Conservation (phyloP, 2,888 invertebrate genomes). For the Metalampra italica region DNA sequence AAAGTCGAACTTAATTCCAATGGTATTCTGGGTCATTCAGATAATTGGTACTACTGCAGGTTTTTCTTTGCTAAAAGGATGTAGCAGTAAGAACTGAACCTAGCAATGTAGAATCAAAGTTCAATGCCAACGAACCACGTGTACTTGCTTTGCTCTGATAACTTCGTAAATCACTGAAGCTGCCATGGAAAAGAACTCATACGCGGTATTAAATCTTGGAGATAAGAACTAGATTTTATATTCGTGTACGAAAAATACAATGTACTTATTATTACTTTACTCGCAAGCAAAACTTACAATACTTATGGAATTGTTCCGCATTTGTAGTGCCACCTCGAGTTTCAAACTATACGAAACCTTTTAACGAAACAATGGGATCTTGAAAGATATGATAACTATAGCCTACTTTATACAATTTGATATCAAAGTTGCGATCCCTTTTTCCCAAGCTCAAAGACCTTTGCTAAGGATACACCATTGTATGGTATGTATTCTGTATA, state of each 20-base stretch:
- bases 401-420: slow-evolving; percentile 25
- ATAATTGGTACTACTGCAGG: too few relatives aligned
- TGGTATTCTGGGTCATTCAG: too few relatives aligned
- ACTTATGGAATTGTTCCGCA: not conserved
- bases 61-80: too few relatives aligned
- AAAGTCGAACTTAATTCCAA: too few relatives aligned
- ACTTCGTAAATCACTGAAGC: slow-evolving; percentile 7
- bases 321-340: slow-evolving; percentile 16
- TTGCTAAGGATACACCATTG: slow-evolving; percentile 34
- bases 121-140: slow-evolving; percentile 12
- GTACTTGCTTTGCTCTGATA: slow-evolving; percentile 15
- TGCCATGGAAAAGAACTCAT: slow-evolving; percentile 8
- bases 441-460: slow-evolving; percentile 39
- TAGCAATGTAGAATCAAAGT: slow-evolving; percentile 7
- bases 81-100: too few relatives aligned
- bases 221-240: too few relatives aligned
- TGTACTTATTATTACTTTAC: too few relatives aligned
- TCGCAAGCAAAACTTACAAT: too few relatives aligned
- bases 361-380: slow-evolving; percentile 7
- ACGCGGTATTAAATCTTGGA: not conserved
- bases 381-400: slow-evolving; percentile 42
- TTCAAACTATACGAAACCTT: not conserved
- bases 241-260: too few relatives aligned
- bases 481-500: slow-evolving; percentile 15
- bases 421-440: slow-evolving; percentile 45